Conservation (phyloP, 2,797 vertebrate species). For the Protosalanx chinensis region DNA sequence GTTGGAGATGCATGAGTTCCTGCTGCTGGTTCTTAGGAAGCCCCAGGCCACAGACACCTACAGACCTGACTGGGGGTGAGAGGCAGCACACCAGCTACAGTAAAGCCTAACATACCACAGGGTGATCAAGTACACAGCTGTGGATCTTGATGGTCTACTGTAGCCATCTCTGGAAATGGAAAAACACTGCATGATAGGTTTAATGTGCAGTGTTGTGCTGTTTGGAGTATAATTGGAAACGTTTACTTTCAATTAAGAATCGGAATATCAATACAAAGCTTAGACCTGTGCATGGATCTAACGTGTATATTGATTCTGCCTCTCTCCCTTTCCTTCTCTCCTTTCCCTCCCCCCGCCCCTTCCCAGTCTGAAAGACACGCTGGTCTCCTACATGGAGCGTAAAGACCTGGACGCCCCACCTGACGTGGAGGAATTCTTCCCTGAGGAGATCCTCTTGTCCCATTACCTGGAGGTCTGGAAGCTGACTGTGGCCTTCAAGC, state of each 20-base stretch:
- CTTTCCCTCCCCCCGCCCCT: conserved; percentile 3
- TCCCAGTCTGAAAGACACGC: conserved; percentile 77
- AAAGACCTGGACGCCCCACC: conserved; percentile 69
- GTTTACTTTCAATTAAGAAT: too few relatives aligned
- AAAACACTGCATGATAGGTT: too few relatives aligned
- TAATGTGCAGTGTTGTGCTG: too few relatives aligned
- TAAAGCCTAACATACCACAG: too few relatives aligned
- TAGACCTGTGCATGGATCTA: too few relatives aligned
- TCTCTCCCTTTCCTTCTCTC: background rate
- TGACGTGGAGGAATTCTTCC: conserved; percentile 78
- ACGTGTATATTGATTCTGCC: too few relatives aligned
- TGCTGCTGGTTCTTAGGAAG: conserved; percentile 77
- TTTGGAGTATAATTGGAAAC: too few relatives aligned
- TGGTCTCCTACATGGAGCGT: conserved; percentile 74
- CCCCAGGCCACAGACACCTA: conserved; percentile 59
- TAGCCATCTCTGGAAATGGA: too few relatives aligned
- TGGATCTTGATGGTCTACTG: too few relatives aligned
- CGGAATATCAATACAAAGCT: too few relatives aligned
- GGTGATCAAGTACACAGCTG: too few relatives aligned
- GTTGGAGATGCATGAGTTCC: conserved; percentile 90
- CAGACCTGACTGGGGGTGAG: conserved; percentile 82
- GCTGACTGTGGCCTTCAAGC: conserved; percentile 72
- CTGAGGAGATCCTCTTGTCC: conserved; percentile 73
- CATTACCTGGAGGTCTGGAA: conserved; percentile 81
- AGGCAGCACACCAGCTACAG: too few relatives aligned